Evolutionary conservation across 92 coral and sea anemone genomes (phyloP).

Genomic region (Zoanthus gigantus): DNA sequence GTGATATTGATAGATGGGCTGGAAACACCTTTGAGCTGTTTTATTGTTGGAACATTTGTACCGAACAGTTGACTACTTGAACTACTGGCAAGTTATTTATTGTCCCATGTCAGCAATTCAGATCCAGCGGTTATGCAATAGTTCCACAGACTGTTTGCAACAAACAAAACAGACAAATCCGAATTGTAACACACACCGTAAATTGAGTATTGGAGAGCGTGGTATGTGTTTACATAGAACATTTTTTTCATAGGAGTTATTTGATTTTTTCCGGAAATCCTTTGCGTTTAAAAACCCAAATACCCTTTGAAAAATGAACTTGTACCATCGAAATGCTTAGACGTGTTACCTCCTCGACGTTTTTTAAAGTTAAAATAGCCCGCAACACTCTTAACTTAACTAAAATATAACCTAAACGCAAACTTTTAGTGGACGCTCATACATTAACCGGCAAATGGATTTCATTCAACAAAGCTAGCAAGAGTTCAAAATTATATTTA

Average conservation of each 20-base stretch:
- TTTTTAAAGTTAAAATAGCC: constrained; percentile 32
- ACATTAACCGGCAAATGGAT: not conserved
- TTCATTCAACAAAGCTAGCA: not conserved
- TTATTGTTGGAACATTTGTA: no score
- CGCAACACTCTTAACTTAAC: not conserved
- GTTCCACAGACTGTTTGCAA: no score
- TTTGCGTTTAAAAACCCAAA: constrained; percentile 16
- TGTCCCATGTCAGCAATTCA: no score
- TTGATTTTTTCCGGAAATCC: constrained; percentile 6
- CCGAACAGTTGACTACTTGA: no score
- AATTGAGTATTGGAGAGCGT: no score
- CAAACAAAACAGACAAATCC: no score
- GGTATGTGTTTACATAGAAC: not conserved
- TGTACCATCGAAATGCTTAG: not conserved
- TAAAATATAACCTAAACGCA: not conserved
- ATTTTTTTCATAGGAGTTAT: not conserved
- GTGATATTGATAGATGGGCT: no score
- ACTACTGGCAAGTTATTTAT: no score
- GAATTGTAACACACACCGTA: no score
- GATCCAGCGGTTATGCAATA: no score
- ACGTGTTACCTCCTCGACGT: constrained; percentile 41
- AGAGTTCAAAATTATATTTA: not conserved
- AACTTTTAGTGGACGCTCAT: not conserved
- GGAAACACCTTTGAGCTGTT: no score
- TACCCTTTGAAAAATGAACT: not conserved